Conservation (phyloP, 2,888 invertebrate genomes). For the Caenorhabditis sp. region DNA sequence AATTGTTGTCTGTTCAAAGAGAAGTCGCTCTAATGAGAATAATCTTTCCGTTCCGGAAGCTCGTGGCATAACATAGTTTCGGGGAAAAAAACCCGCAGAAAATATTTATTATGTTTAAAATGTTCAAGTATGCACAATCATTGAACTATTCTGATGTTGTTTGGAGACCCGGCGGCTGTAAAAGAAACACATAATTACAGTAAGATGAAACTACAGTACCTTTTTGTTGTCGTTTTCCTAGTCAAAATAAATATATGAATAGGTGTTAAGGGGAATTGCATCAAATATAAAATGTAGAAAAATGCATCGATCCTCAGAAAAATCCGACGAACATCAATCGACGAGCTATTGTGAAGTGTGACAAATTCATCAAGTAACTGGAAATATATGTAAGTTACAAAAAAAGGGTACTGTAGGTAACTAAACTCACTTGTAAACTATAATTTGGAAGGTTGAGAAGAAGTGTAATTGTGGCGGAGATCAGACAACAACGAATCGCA, state of each 20-base stretch:
- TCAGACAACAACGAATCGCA: constrained; percentile 44
- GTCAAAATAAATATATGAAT: constrained; percentile 40
- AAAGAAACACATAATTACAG: neutral
- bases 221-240: neutral
- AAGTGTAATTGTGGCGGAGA: constrained; percentile 44
- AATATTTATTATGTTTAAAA: too few species aligned
- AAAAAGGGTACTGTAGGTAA: neutral
- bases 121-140: neutral
- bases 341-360: constrained; percentile 15
- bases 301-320: constrained; percentile 44
- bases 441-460: constrained; percentile 48
- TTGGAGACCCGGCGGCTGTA: neutral
- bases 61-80: too few species aligned
- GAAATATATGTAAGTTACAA: constrained; percentile 4
- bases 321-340: constrained; percentile 10
- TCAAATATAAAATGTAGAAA: constrained; percentile 43
- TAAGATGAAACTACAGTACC: neutral
- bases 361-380: constrained; percentile 47
- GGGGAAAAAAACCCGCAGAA: too few species aligned
- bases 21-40: too few species aligned
- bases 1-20: too few species aligned
- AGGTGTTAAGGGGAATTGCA: constrained; percentile 48
- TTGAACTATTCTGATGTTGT: neutral
- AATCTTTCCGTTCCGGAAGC: too few species aligned
- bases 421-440: constrained; percentile 34